Evolutionary conservation across 2,113 vertebrate species (phyloP).

Genomic region (Colinus virginianus): DNA sequence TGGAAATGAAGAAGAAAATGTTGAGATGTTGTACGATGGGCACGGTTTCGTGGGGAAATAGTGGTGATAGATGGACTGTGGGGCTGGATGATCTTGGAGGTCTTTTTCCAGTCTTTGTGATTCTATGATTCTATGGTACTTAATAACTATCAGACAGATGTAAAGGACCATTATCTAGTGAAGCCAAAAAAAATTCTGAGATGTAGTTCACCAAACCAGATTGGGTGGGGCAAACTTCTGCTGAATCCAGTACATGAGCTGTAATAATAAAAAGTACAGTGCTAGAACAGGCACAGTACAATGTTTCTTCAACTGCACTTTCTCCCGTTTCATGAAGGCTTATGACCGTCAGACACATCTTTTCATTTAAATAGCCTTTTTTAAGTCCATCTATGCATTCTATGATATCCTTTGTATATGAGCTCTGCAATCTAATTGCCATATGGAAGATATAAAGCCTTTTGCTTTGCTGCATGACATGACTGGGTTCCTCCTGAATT

Average conservation of each 20-base stretch:
- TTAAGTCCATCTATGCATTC: background rate
- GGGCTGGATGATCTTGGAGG: too few relatives aligned
- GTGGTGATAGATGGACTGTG: too few relatives aligned
- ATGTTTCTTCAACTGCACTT: background rate
- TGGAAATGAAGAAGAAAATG: too few relatives aligned
- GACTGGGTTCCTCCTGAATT: background rate
- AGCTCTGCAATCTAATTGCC: background rate
- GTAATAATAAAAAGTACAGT: background rate
- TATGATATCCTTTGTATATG: background rate
- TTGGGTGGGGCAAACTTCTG: background rate
- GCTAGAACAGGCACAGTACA: background rate
- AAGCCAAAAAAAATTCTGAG: background rate
- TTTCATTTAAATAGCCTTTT: background rate
- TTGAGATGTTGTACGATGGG: too few relatives aligned
- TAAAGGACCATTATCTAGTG: background rate
- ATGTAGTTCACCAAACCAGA: background rate
- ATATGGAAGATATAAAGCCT: background rate
- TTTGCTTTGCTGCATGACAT: background rate
- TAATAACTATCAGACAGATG: background rate
- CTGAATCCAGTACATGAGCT: background rate
- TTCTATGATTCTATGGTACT: background rate
- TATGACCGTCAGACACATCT: rapidly evolving
- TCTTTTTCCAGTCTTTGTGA: too few relatives aligned
- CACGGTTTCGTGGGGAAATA: too few relatives aligned
- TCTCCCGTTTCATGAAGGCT: background rate